Conservation (phyloP, 2,888 invertebrate species). For the Apoderus coryli region DNA sequence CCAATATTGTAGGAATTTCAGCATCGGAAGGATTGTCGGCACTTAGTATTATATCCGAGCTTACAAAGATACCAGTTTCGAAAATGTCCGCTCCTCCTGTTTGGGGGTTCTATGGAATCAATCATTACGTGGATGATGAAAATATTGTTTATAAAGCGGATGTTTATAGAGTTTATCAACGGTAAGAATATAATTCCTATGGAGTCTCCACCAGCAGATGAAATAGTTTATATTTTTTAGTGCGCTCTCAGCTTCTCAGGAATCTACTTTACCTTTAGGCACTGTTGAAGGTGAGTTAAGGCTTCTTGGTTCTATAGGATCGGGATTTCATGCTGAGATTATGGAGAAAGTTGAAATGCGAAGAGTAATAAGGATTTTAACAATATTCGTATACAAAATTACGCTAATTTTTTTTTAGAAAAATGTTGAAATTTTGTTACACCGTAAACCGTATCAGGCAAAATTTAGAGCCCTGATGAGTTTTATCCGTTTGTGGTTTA, state of each 20-base stretch:
- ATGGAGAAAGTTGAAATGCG: conserved; percentile 28
- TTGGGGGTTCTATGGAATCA: conserved; percentile 46
- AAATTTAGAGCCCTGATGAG: conserved; percentile 34
- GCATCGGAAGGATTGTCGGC: too few relatives aligned
- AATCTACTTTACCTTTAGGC: conserved; percentile 39
- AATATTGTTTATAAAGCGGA: conserved; percentile 40
- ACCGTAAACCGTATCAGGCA: conserved; percentile 20
- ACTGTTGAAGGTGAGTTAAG: conserved; percentile 37
- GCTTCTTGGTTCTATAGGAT: conserved; percentile 34
- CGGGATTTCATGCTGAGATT: conserved; percentile 25
- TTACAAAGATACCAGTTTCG: conserved; percentile 33
- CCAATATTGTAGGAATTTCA: too few relatives aligned
- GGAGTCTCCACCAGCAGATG: too few relatives aligned
- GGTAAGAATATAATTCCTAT: conserved; percentile 18
- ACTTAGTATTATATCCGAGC: conserved; percentile 28
- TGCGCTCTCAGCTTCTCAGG: conserved; percentile 33
- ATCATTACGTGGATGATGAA: conserved; percentile 39
- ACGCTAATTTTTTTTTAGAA: conserved; percentile 10
- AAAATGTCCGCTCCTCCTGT: conserved; percentile 45
- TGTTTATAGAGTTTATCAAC: conserved; percentile 36
- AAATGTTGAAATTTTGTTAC: conserved; percentile 9
- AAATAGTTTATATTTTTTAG: conserved; percentile 21
- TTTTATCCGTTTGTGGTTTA: conserved; percentile 38
- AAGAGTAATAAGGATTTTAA: too few relatives aligned
- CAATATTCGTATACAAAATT: conserved; percentile 9